A percentile compares a stretch with the other conserved stretches of the same genome.
Evolutionary conservation across 2,888 invertebrate genomes (phyloP).

Genomic region (Dyspetes luteomarginatus): DNA sequence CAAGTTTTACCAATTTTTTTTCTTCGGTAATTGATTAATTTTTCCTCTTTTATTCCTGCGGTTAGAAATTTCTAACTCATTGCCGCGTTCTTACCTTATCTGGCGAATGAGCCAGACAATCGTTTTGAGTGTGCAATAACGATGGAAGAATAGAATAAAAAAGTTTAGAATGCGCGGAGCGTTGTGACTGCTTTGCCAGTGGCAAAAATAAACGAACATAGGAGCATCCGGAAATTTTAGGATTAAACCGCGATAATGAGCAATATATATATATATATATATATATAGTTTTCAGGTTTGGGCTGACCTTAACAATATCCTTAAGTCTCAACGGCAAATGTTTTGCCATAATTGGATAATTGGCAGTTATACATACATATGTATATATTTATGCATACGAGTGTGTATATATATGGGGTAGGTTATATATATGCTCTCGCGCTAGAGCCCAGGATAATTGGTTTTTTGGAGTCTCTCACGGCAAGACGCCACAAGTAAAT

Average conservation of each 20-base stretch:
- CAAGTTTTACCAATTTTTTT: too few species aligned
- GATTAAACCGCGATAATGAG: constrained; percentile 3
- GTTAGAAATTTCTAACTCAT: too few species aligned
- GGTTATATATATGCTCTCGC: too few species aligned
- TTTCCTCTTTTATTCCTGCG: too few species aligned
- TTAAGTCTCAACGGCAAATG: constrained; percentile 51
- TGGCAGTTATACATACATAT: neutral
- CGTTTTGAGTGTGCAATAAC: neutral
- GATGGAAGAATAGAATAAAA: constrained; percentile 26
- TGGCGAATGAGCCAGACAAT: too few species aligned
- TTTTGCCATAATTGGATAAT: constrained; percentile 53
- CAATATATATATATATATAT: neutral
- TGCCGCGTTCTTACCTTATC: too few species aligned
- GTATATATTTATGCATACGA: neutral
- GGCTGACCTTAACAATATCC: constrained; percentile 54
- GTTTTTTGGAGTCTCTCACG: too few species aligned
- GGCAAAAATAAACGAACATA: neutral
- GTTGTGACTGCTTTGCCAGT: neutral
- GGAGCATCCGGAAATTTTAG: constrained; percentile 25
- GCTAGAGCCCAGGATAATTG: constrained; percentile 45
- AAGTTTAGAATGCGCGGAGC: constrained; percentile 38
- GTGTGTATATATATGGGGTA: neutral
- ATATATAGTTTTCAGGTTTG: constrained; percentile 13
- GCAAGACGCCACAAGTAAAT: too few species aligned
- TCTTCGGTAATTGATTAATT: too few species aligned